Conservation (phyloP, 2,113 vertebrate genomes). For the Pseudorasbora parva region DNA sequence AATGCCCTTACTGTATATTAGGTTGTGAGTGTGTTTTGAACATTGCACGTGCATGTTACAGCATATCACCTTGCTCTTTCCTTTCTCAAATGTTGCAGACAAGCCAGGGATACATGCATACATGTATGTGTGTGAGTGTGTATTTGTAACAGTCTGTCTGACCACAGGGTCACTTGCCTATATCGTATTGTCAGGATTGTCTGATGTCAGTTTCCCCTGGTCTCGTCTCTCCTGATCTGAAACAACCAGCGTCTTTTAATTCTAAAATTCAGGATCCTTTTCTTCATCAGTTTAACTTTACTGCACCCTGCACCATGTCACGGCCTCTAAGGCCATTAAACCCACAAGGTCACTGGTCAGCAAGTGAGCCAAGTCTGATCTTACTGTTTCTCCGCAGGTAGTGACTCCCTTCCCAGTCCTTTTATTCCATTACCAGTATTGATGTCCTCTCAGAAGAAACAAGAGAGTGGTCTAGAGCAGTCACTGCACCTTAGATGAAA, state of each 20-base stretch:
- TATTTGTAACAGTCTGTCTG: constrained; percentile 1
- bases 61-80: constrained; percentile 21
- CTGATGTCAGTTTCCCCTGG: constrained; percentile 5
- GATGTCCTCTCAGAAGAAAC: constrained; percentile 37
- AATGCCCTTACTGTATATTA: too few relatives aligned
- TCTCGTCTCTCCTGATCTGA: constrained; percentile 2
- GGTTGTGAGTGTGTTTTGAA: constrained; percentile 8
- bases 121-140: constrained; percentile 17
- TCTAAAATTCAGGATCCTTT: constrained; percentile 30
- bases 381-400: neutral
- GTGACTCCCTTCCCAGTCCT: neutral
- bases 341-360: neutral
- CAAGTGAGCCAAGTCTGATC: constrained; percentile 13
- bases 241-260: neutral
- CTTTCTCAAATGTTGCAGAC: constrained; percentile 30
- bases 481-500: constrained; percentile 13
- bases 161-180: neutral
- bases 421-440: constrained; percentile 42
- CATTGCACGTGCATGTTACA: constrained; percentile 7
- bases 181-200: constrained; percentile 11
- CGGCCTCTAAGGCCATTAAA: constrained; percentile 10
- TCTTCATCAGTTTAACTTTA: constrained; percentile 6
- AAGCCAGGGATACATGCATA: constrained; percentile 21
- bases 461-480: neutral
- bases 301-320: neutral